Evolutionary conservation across 1,140 invertebrate species (phyloP).

Genomic region (Drosophila nigromelanica): DNA sequence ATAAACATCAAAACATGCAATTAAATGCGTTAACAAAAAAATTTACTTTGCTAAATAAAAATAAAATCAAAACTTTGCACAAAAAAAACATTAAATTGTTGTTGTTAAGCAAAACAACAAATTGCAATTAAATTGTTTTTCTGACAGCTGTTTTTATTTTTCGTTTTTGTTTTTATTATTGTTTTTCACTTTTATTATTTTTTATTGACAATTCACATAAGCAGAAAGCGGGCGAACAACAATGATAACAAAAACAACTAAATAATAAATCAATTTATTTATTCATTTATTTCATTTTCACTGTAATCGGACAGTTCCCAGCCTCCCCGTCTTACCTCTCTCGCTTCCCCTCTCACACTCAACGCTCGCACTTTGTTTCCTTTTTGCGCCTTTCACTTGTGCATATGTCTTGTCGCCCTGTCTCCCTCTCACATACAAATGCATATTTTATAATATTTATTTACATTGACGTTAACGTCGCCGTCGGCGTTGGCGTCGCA

Average conservation of each 20-base stretch:
- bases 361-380: conserved; percentile 38
- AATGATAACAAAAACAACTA: conserved; percentile 27
- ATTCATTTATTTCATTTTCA: conserved; percentile 72
- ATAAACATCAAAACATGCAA: not conserved
- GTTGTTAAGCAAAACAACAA: conserved; percentile 21
- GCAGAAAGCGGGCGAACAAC: conserved; percentile 18
- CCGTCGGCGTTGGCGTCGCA: conserved; percentile 22
- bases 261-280: conserved; percentile 66
- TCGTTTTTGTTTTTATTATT: not conserved
- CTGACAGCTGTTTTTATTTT: conserved; percentile 21
- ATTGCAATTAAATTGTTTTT: conserved; percentile 41
- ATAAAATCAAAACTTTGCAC: not conserved
- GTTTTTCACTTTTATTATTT: conserved; percentile 18
- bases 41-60: not conserved
- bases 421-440: conserved; percentile 29
- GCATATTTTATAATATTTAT: conserved; percentile 74
- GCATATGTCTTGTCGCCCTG: conserved; percentile 26
- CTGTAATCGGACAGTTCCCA: conserved; percentile 30
- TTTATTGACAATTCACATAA: conserved; percentile 47
- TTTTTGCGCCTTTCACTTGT: conserved; percentile 58
- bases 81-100: conserved; percentile 3
- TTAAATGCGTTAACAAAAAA: not conserved
- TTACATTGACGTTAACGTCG: conserved; percentile 53
- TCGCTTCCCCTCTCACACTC: not conserved
- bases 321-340: conserved; percentile 12